phyloP scores from a whole-genome alignment of 2,797 vertebrate species.

The Mycteria americana region DNA sequence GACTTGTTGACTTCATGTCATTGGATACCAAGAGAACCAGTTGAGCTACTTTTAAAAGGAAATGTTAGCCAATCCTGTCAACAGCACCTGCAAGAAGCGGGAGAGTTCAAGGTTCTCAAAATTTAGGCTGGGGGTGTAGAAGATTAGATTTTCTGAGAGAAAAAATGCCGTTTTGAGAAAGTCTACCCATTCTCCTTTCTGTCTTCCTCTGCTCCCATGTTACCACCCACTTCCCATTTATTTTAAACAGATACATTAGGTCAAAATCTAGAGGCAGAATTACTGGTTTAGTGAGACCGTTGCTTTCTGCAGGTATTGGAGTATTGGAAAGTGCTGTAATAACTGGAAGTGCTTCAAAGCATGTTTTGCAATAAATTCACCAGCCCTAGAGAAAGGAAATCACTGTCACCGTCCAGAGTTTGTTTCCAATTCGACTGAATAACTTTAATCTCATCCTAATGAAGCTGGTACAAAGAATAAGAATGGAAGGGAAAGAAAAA shows the following conservation, averaged over 20 bases:
- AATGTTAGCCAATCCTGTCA: conserved; percentile 9
- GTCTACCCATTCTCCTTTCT: not conserved
- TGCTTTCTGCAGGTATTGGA: not conserved
- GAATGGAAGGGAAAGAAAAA: not conserved
- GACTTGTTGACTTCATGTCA: not conserved
- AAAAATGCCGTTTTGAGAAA: not conserved
- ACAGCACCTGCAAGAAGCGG: not conserved
- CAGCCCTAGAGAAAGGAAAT: not conserved
- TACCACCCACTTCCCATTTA: not conserved
- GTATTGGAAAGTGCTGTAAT: not conserved
- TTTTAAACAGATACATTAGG: not conserved
- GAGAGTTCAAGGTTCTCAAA: not conserved
- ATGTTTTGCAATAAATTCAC: not conserved
- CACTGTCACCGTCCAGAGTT: not conserved
- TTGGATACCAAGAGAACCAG: not conserved
- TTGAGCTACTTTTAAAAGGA: conserved; percentile 4
- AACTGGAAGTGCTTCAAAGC: not conserved
- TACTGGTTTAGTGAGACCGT: not conserved
- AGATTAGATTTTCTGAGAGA: not conserved
- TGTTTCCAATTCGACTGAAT: not conserved
- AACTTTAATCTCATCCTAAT: not conserved
- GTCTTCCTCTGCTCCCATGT: accelerated
- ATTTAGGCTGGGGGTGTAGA: not conserved
- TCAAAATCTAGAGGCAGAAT: not conserved
- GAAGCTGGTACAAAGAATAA: not conserved